Percentiles rank a stretch among this genome's conserved stretches.
These are phyloP conservation scores for Enteromius afrohamiltoni DNA, from an alignment of 2,797 vertebrate genomes.

Conservation along the genomic window DNA sequence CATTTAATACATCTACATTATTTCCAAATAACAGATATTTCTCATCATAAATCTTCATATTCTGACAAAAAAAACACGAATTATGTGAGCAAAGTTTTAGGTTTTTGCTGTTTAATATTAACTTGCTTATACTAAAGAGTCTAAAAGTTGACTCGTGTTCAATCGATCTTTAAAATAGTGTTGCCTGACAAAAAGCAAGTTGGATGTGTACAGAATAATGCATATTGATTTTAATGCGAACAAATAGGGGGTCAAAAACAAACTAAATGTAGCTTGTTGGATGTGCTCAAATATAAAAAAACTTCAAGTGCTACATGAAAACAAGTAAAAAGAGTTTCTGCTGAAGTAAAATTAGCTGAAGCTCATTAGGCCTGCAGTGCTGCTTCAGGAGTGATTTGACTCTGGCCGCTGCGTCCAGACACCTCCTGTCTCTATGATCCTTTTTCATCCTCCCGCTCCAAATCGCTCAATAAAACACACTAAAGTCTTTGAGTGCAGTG, in stretches of 20 bases:
- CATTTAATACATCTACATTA: no score
- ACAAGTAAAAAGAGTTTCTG: not conserved
- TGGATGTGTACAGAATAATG: not conserved
- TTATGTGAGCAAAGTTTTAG: not conserved
- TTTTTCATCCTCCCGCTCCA: not conserved
- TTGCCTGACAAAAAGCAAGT: not conserved
- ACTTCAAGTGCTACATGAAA: not conserved
- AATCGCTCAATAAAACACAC: slow-evolving; percentile 6
- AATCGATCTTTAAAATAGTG: not conserved
- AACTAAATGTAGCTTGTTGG: not conserved
- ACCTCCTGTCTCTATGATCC: not conserved
- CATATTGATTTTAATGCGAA: not conserved
- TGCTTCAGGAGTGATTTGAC: not conserved
- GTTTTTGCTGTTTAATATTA: not conserved
- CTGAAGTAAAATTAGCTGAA: not conserved
- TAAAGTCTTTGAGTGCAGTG: not conserved
- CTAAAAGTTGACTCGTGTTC: not conserved
- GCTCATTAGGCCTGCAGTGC: not conserved
- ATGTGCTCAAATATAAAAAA: no score
- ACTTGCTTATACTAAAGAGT: not conserved
- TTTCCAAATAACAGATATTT: no score
- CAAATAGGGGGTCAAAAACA: not conserved
- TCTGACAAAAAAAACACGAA: not conserved
- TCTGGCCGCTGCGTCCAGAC: not conserved
- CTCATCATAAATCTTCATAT: not conserved